Conservation (phyloP, 2,113 vertebrate species). For the Colaptes auratus region DNA sequence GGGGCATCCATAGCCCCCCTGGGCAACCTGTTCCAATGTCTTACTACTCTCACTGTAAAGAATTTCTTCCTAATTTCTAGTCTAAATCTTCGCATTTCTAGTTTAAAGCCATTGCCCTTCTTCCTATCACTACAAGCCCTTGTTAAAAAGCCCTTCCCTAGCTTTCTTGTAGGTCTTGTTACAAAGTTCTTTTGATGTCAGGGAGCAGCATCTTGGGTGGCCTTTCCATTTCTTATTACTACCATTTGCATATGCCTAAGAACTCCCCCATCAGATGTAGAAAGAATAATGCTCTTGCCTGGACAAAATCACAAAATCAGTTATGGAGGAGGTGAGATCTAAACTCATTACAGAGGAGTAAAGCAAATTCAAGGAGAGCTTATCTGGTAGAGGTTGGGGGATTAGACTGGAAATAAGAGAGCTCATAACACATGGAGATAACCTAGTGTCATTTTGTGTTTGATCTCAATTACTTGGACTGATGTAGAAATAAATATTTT, state of each 20-base stretch:
- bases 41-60: too few relatives aligned
- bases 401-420: not conserved
- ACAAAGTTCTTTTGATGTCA: not conserved
- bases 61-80: too few relatives aligned
- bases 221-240: not conserved
- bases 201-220: not conserved
- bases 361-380: not conserved
- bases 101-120: too few relatives aligned
- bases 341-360: not conserved
- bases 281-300: not conserved
- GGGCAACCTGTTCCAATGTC: too few relatives aligned
- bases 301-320: not conserved
- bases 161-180: too few relatives aligned
- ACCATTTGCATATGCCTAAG: not conserved
- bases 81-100: too few relatives aligned
- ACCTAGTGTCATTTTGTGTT: rapidly evolving
- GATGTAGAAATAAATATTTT: not conserved
- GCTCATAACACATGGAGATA: not conserved
- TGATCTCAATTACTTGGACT: not conserved
- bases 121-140: too few relatives aligned
- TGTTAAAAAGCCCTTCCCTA: too few relatives aligned
- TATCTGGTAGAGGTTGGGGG: not conserved
- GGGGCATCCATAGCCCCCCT: too few relatives aligned
- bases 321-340: not conserved
- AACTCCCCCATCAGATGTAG: not conserved